Evolutionary conservation across 2,797 vertebrate genomes (phyloP), one percentile per base, ranked within the genome.

Genomic region (Falco berigora): DNA sequence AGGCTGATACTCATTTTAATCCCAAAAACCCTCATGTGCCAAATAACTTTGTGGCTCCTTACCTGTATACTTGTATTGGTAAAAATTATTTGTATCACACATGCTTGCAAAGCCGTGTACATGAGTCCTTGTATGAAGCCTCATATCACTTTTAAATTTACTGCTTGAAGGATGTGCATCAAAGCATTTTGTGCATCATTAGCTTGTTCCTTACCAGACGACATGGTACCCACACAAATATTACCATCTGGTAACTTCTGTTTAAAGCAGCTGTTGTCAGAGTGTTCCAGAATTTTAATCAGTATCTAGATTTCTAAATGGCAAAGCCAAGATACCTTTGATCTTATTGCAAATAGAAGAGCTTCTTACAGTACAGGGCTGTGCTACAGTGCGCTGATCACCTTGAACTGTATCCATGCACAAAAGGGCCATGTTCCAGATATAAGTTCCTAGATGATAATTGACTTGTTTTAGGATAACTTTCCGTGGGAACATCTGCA

Each of bases 231-330:
- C 96, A 96, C 96, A 92, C 86, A 96, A 92, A 93, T 95, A 92
- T 79, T 95, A 59, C 95, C 92, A 95, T 96, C 94, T 96, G 95
- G 80, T 95, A 96, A 92, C 95, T 93, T 97, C 93, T 96, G 93
- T 42, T 89, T 87, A 89, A 97, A 96, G 56, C 96, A 95, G 95
- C 89, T 96, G 94, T 93, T 87, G 53, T 81, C 82, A 71, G 75
- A 94, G 38, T 86, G 75, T 92, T 95, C 87, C 53, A 90, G 81
- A 94, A 91, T 94, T 96, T 92, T 91, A 95, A 88, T 80, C 56
- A 4, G 5, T 36, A 75, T 96, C 85, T 71, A 91, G 78, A 85
- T 85, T 96, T 94, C 36, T 92, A 77, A 91, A 88, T 78, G 47
- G 32, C 58, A 62, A 88, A 91, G 62, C 58, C 64, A 83, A 81